Conservation (phyloP, 2,113 vertebrate genomes). For the Sebastes schlegelii region DNA sequence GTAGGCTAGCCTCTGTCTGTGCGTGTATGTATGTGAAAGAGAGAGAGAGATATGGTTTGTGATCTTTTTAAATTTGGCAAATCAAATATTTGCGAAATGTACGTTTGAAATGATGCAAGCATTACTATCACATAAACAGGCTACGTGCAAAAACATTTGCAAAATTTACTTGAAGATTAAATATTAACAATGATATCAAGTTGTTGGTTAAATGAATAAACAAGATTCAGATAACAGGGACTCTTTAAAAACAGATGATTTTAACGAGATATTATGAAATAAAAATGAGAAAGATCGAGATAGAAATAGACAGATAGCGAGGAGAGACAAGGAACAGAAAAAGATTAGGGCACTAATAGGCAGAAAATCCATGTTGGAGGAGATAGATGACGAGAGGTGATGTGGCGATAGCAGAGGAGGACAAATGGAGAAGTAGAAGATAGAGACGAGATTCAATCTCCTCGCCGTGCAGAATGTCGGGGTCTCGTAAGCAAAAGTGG, state of each 20-base stretch:
- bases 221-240: constrained; percentile 5
- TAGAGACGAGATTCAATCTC: constrained; percentile 74
- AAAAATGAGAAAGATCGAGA: constrained; percentile 23
- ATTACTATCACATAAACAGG: background rate
- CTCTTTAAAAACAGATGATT: background rate
- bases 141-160: background rate
- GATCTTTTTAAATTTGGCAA: constrained; percentile 30
- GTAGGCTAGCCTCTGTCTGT: constrained; percentile 35
- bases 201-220: constrained; percentile 2
- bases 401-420: constrained; percentile 66
- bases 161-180: background rate
- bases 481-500: constrained; percentile 69
- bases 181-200: background rate
- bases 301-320: constrained; percentile 23
- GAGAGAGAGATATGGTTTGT: constrained; percentile 16
- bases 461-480: constrained; percentile 63
- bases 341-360: constrained; percentile 74
- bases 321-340: constrained; percentile 45
- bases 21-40: constrained; percentile 8
- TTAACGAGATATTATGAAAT: constrained; percentile 17
- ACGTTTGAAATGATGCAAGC: constrained; percentile 21
- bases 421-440: constrained; percentile 70
- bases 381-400: constrained; percentile 70
- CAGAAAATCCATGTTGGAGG: constrained; percentile 73
- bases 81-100: constrained; percentile 11